Conservation (phyloP, 2,113 vertebrate species). For the Progne subis region DNA sequence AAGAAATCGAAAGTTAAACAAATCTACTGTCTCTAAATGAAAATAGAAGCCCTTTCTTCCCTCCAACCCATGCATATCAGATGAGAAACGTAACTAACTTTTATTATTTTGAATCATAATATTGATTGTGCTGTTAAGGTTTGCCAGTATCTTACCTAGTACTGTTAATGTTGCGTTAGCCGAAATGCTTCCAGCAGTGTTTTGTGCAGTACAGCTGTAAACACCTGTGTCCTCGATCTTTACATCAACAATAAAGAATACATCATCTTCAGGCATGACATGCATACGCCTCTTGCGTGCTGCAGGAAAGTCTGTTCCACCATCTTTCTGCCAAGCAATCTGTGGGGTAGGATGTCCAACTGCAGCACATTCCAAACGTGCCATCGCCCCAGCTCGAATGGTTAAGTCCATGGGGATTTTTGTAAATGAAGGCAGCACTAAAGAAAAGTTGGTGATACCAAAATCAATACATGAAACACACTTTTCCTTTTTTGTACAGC, state of each 20-base stretch:
- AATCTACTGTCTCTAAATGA: neutral
- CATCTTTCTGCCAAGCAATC: slow-evolving; percentile 98
- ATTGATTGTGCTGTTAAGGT: neutral
- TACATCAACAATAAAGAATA: slow-evolving; percentile 95
- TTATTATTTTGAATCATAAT: neutral
- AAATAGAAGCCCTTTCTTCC: neutral
- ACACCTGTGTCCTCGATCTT: slow-evolving; percentile 92
- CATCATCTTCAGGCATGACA: slow-evolving; percentile 96
- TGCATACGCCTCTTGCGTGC: slow-evolving; percentile 96
- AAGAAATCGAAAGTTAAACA: neutral
- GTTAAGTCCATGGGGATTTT: slow-evolving; percentile 95
- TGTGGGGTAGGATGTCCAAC: slow-evolving; percentile 90
- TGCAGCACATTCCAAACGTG: slow-evolving; percentile 91
- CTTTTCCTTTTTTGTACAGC: neutral
- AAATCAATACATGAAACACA: neutral
- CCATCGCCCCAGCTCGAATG: slow-evolving; percentile 87
- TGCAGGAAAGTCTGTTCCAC: slow-evolving; percentile 94
- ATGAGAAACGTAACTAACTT: neutral
- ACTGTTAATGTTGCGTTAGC: slow-evolving; percentile 94
- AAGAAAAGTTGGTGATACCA: neutral
- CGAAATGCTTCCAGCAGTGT: slow-evolving; percentile 90
- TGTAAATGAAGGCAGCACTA: slow-evolving; percentile 94
- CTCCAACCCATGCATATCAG: neutral
- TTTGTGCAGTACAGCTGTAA: slow-evolving; percentile 97
- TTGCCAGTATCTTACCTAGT: slow-evolving; percentile 78